Percentiles rank a stretch among this genome's conserved stretches.
Evolutionary conservation across 2,888 invertebrate genomes (phyloP).

Genomic region (Cheilosia scutellata): DNA sequence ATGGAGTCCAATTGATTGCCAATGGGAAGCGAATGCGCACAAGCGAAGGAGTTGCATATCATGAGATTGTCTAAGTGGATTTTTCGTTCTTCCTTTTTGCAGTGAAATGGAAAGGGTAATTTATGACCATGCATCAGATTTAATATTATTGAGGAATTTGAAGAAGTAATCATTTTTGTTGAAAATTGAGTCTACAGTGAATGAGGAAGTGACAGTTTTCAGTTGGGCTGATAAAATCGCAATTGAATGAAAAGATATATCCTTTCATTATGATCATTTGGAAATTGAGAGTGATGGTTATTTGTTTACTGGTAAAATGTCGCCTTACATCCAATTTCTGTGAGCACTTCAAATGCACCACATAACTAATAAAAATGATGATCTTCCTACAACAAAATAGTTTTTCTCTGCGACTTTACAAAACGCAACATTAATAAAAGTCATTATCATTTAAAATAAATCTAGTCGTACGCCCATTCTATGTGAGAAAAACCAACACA

Average conservation of each 20-base stretch:
- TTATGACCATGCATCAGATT: slow-evolving; percentile 26
- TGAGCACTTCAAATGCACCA: too few relatives aligned
- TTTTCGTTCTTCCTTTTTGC: slow-evolving; percentile 9
- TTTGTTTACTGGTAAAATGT: neutral
- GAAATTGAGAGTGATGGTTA: neutral
- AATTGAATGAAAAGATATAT: neutral
- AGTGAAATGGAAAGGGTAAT: slow-evolving; percentile 29
- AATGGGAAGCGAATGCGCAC: slow-evolving; percentile 34
- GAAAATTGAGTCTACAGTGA: neutral
- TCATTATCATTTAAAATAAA: slow-evolving; percentile 13
- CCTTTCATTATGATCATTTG: too few relatives aligned
- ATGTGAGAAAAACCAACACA: neutral
- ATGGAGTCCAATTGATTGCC: slow-evolving; percentile 59
- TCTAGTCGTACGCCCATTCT: neutral
- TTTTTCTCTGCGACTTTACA: neutral
- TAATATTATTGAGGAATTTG: slow-evolving; percentile 14
- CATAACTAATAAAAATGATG: too few relatives aligned
- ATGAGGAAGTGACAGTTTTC: slow-evolving; percentile 33
- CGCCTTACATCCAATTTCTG: too few relatives aligned
- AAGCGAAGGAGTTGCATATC: slow-evolving; percentile 41
- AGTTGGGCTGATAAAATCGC: slow-evolving; percentile 5
- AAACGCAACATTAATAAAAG: neutral
- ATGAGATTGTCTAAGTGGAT: slow-evolving; percentile 40
- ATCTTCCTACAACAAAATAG: neutral
- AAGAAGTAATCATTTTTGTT: slow-evolving; percentile 18